Base-by-base conservation (phyloP, 1,140 invertebrate genomes). In the Ceratoteleas bidentatus region DNA sequence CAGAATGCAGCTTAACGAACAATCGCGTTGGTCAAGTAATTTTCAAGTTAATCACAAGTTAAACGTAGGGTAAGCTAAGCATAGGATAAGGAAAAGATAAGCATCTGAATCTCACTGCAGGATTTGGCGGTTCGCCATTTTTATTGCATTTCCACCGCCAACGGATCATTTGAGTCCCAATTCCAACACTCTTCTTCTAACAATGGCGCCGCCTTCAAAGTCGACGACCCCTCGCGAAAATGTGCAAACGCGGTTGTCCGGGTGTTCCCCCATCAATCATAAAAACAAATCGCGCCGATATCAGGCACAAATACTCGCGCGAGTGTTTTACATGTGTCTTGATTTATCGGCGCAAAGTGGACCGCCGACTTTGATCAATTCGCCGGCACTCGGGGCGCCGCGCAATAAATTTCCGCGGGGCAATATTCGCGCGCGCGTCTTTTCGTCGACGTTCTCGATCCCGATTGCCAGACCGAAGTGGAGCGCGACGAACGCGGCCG, bases 281-380 rank as follows among this genome's bases (percentile, higher is more conserved):
- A 40, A 40, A 6, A 40, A 40, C 36, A 11, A 11, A 40, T 40
- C 36, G 36, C 7, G 36, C 36, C 36, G 36, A 40, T 40, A 40
- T 40, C 36, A 40, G 10, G 36, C 10, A 11, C 36, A 40, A 43
- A 53, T 34, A 53, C 9, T 3, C 24, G 15, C 16, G 15, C 16
- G 52, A 33, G 34, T 11, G 38, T 62, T 73, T 61, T 50, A 54
- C 62, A 64, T 45, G 57, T 50, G 58, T 68, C 65, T 69, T 68
- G 54, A 77, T 77, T 69, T 77, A 77, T 70, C 14, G 65, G 15
- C 36, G 13, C 52, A 56, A 58, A 64, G 43, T 62, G 49, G 52
- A 65, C 54, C 13, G 50, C 57, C 70, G 74, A 77, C 74, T 70
- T 77, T 77, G 66, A 77, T 77, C 49, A 64, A 77, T 77, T 65